Percentiles rank a stretch among this genome's conserved stretches.
phyloP scores from a whole-genome alignment of 1,140 invertebrate species.

The Antheraea pernyi region DNA sequence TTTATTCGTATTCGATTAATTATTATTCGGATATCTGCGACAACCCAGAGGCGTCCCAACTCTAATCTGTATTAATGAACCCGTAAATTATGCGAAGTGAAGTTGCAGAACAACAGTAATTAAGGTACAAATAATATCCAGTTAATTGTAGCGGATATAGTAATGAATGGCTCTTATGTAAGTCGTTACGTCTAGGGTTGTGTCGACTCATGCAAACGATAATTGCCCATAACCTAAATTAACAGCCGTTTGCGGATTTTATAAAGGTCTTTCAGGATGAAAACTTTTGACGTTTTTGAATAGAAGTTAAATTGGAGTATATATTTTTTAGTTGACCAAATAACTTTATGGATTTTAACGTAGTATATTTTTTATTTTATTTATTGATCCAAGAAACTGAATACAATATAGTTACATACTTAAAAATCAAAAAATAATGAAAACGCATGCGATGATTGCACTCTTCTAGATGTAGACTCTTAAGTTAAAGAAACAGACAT shows the following conservation, averaged over 20 bases:
- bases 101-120: slow-evolving; percentile 49
- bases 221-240: not conserved
- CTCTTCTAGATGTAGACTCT: too few relatives aligned
- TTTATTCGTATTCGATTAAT: too few relatives aligned
- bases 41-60: slow-evolving; percentile 8
- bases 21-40: not conserved
- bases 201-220: not conserved
- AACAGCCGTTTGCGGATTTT: not conserved
- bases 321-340: too few relatives aligned
- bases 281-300: too few relatives aligned
- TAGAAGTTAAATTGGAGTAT: too few relatives aligned
- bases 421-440: too few relatives aligned
- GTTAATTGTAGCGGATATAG: slow-evolving; percentile 51
- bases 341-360: too few relatives aligned
- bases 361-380: too few relatives aligned
- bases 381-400: too few relatives aligned
- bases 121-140: slow-evolving; percentile 44
- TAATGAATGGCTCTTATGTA: slow-evolving; percentile 49
- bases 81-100: slow-evolving; percentile 30
- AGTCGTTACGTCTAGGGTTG: not conserved
- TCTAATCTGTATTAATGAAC: slow-evolving; percentile 17
- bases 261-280: not conserved
- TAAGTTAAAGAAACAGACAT: too few relatives aligned
- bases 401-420: too few relatives aligned
- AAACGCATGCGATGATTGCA: too few relatives aligned